Percentiles rank a stretch among this genome's conserved stretches.
Conservation (phyloP, 2,797 vertebrate species). For the Manis crassicaudata region DNA sequence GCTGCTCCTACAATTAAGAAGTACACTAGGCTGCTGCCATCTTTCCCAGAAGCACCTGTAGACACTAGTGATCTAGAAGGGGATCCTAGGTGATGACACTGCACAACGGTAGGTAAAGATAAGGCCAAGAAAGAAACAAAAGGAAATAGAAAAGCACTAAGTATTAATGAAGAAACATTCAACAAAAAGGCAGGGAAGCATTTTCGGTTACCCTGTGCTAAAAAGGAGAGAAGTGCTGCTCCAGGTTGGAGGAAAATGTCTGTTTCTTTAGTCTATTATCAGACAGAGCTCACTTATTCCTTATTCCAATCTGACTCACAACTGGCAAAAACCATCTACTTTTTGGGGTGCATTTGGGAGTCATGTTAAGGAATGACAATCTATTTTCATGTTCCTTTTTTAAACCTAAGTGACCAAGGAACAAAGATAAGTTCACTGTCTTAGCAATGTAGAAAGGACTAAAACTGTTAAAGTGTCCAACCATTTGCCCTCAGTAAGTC, state of each 20-base stretch:
- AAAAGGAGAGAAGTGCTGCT: constrained; percentile 29
- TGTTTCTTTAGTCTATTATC: background rate
- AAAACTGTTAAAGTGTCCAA: constrained; percentile 26
- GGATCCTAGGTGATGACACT: constrained; percentile 84
- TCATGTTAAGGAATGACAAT: constrained; percentile 42
- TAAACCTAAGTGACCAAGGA: constrained; percentile 26
- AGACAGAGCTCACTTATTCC: constrained; percentile 17
- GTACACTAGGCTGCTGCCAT: constrained; percentile 89
- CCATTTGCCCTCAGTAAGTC: constrained; percentile 39
- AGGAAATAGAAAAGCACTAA: constrained; percentile 77
- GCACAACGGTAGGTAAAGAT: constrained; percentile 85
- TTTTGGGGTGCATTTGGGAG: constrained; percentile 3
- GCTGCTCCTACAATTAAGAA: constrained; percentile 90
- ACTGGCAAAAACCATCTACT: constrained; percentile 8
- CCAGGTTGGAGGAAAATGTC: background rate
- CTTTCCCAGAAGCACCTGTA: constrained; percentile 87
- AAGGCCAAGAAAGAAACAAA: constrained; percentile 79
- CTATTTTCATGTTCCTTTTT: constrained; percentile 22
- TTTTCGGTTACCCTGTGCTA: constrained; percentile 77
- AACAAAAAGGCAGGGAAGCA: constrained; percentile 64
- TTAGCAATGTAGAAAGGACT: constrained; percentile 49
- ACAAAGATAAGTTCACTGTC: constrained; percentile 34
- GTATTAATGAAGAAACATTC: constrained; percentile 73
- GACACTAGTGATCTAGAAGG: constrained; percentile 90
- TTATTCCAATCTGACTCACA: constrained; percentile 44